Evolutionary conservation across 2,113 vertebrate genomes (phyloP), one percentile per base, ranked within the genome.

Genomic region (Ardeotis arabs): DNA sequence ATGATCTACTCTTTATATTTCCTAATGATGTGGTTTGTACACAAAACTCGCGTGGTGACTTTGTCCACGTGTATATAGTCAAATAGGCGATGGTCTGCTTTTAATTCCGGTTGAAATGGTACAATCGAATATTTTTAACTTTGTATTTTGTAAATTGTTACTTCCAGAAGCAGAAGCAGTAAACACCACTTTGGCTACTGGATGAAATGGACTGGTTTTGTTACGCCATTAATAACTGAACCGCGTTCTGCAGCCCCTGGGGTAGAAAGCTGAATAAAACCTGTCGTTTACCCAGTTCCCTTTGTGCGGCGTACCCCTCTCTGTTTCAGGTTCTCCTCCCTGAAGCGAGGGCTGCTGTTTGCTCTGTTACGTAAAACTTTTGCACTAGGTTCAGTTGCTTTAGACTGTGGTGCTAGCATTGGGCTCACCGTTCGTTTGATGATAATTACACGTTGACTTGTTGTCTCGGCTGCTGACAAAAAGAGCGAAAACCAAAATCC

Each of bases 151-250:
- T 96, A 97, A 91, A 66, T 53, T 62, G 76, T 63, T 59, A 14
- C 87, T 96, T 52, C 33, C 6, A 41, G 84, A 93, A 93, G 68
- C 77, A 89, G 75, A 37, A 93, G 67, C 62, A 97, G 94, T 97
- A 96, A 97, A 96, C n/a, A 68, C 31, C 31, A 22, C 63, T 59
- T 90, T 96, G 94, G 56, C 69, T 70, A n/a, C 84, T 50, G 45
- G 4, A 0, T 18, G 58, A 19, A 17, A 2, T 7, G 4, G 64
- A 2, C 62, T 93, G 85, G 21, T 6, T 79, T 33, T 53, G 49
- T 91, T 67, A 75, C 9, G 50, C 64, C n/a, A 1, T 31, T 23
- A 24, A 5, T 17, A 25, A 25, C 1, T 5, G 64, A 22, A 14
- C 25, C 53, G 27, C 7, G 0, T 52, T 25, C 77, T 53, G 66